Percentiles rank a stretch among this genome's conserved stretches.
Conservation (phyloP, 1,140 invertebrate genomes). For the Pseudomyrmex gracilis region DNA sequence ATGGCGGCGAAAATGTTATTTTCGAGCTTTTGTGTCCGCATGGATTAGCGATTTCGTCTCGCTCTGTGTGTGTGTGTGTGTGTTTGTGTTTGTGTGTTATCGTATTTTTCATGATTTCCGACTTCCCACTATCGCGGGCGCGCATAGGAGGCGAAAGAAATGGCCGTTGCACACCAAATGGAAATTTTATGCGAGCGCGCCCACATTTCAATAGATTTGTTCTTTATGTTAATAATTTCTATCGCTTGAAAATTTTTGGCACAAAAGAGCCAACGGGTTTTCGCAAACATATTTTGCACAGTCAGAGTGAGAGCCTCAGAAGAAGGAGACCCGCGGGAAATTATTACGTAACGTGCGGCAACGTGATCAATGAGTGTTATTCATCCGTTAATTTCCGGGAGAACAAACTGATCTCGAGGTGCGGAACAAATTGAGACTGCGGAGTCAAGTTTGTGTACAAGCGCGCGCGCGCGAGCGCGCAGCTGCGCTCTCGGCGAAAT, state of each 20-base stretch:
- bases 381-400: not conserved
- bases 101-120: constrained; percentile 50
- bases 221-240: constrained; percentile 46
- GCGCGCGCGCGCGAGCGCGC: not conserved
- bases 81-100: not conserved
- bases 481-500: constrained; percentile 23
- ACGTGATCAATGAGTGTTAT: constrained; percentile 4
- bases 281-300: not conserved
- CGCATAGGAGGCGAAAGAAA: constrained; percentile 55
- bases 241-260: constrained; percentile 18
- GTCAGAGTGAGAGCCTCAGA: no score
- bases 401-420: not conserved
- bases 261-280: not conserved
- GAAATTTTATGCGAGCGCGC: constrained; percentile 51
- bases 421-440: constrained; percentile 23
- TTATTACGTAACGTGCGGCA: not conserved
- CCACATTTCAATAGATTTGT: constrained; percentile 19
- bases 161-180: constrained; percentile 43
- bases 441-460: not conserved
- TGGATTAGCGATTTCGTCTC: constrained; percentile 51
- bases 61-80: not conserved
- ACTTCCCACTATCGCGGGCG: constrained; percentile 31
- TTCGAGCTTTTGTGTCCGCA: constrained; percentile 18
- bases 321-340: not conserved
- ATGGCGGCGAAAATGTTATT: constrained; percentile 27